phyloP scores from a whole-genome alignment of 2,113 vertebrate species.

The Saiga tatarica region DNA sequence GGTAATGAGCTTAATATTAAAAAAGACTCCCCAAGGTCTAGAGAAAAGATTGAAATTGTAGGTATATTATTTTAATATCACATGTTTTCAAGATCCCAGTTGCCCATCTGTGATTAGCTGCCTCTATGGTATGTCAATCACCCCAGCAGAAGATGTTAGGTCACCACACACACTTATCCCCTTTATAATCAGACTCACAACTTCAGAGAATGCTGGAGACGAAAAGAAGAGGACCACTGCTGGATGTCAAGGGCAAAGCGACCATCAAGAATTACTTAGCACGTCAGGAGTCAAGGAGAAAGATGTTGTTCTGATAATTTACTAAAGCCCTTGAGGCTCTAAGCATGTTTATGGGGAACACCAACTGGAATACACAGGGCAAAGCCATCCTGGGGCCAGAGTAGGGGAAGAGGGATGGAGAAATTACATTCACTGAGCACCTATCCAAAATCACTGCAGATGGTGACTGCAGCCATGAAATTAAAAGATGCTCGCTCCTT shows the following conservation, averaged over 20 bases:
- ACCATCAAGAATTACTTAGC: background rate
- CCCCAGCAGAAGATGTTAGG: background rate
- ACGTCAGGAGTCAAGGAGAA: background rate
- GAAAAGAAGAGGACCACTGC: background rate
- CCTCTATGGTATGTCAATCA: background rate
- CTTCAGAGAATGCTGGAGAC: background rate
- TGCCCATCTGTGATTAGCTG: background rate
- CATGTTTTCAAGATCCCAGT: background rate
- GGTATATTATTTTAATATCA: background rate
- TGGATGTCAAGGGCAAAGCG: background rate
- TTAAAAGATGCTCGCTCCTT: background rate
- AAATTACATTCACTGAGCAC: background rate
- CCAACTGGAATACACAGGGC: fast-evolving
- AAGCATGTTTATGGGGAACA: background rate
- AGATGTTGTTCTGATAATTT: fast-evolving
- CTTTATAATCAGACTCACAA: background rate
- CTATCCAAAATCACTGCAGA: background rate
- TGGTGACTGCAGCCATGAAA: background rate
- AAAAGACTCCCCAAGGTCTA: slow-evolving; percentile 29
- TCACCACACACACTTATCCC: background rate
- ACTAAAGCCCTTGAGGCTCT: fast-evolving
- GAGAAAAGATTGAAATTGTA: slow-evolving; percentile 3
- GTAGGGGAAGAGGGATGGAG: background rate
- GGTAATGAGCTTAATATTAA: slow-evolving; percentile 63
- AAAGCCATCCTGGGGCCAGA: background rate